Evolutionary conservation across 2,888 invertebrate genomes (phyloP).

Genomic region (Drosophila leonis): DNA sequence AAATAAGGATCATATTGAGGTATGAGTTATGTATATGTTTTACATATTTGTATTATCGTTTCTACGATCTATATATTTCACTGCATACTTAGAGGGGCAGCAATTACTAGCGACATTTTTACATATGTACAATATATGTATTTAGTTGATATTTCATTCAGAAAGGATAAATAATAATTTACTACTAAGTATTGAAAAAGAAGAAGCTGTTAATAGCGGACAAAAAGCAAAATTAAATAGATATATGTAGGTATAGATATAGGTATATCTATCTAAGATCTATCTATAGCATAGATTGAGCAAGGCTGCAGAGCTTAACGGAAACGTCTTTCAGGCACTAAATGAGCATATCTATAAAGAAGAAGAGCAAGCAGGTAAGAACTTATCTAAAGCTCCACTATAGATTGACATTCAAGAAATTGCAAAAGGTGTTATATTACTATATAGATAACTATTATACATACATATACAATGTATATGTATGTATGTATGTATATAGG

Average conservation of each 20-base stretch:
- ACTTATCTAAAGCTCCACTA: background rate
- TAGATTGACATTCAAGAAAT: background rate
- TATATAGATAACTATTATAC: constrained; percentile 1
- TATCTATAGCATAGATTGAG: no score
- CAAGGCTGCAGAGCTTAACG: background rate
- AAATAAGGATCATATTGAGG: no score
- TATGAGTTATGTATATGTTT: no score
- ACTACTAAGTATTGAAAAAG: background rate
- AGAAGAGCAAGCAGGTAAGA: background rate
- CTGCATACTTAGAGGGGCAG: constrained; percentile 13
- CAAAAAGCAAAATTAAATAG: no score
- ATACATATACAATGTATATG: no score
- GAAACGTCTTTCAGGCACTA: background rate
- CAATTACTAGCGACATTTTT: constrained; percentile 1
- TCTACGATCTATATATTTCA: background rate
- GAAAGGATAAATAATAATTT: background rate
- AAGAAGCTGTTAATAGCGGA: background rate
- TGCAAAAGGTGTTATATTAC: constrained; percentile 9
- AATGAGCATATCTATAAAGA: background rate
- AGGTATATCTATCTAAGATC: background rate
- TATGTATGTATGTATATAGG: background rate
- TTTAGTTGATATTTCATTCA: fast-evolving
- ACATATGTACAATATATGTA: no score
- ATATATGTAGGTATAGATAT: background rate
- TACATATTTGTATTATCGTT: background rate